Base-by-base conservation (phyloP, 2,888 invertebrate genomes). In the Fabriciana adippe region DNA sequence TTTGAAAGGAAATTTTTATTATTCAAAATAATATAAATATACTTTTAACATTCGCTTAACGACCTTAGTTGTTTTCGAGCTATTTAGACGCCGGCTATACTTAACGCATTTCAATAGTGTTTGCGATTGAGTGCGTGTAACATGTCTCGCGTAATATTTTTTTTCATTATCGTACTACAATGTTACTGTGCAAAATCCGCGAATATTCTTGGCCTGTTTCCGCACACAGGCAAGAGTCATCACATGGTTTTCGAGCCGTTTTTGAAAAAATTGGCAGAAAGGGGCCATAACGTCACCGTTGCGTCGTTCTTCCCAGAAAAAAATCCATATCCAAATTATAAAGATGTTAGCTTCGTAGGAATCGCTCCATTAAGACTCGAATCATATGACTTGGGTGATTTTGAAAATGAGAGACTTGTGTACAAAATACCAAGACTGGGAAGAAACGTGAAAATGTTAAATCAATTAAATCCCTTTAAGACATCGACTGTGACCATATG, bases 241-340 rank as follows among this genome's bases (percentile, higher is more conserved):
- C 94, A 94, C 74, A 90, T 93, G 80, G 94, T 94, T 0, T 94
- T 94, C 79, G 90, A 93, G 56, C 93, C 93, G 0, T 81, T 95
- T 4, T 78, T 95, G 8, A 87, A 87, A 62, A 91, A 88, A 53
- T 80, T 95, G 63, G 94, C 93, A 0, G 85, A 86, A 26, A 88
- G 93, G 57, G 95, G 95, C 2, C 95, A 95, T 76, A 89, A 94
- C 55, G 79, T 95, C 3, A 94, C 94, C 15, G 93, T 95, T 1
- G 86, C 94, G 2, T 94, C 94, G 0, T 93, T 93, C 81, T 95
- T 94, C 79, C 94, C 95, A 0, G 74, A 85, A 57, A 87, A 87
- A 72, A 79, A 89, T 69, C 89, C 91, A 4, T 82, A 94, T 1
- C 81, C 88, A 0, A 92, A 91, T 73, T 90, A 90, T 73, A 90